Percentiles rank a stretch among this genome's conserved stretches.
Conservation (phyloP, 1,140 invertebrate species). For the Sitobion miscanthi region DNA sequence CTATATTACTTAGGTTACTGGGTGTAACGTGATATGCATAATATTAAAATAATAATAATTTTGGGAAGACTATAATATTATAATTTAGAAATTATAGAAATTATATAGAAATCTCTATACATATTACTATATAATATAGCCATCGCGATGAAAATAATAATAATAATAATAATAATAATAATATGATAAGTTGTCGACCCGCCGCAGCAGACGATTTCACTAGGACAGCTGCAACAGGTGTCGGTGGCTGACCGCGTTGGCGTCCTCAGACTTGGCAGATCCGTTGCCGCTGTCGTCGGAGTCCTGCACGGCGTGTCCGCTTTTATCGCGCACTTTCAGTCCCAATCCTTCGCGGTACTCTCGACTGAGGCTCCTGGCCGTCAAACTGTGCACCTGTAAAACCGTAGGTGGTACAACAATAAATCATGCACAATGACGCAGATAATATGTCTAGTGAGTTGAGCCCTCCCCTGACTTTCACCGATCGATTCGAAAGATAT, state of each 20-base stretch:
- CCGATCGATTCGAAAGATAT: too few species aligned
- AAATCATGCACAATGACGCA: not conserved
- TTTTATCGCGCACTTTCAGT: conserved; percentile 26
- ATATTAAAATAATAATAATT: not conserved
- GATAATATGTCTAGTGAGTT: too few species aligned
- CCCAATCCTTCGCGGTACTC: conserved; percentile 75
- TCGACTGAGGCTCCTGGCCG: conserved; percentile 78
- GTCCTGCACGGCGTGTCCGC: conserved; percentile 7
- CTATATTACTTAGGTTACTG: not conserved
- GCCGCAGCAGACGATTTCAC: not conserved
- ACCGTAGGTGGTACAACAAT: not conserved
- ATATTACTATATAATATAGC: not conserved
- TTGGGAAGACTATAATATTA: not conserved
- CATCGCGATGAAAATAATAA: not conserved
- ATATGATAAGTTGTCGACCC: not conserved
- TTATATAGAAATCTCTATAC: not conserved
- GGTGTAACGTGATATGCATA: not conserved
- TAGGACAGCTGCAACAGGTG: not conserved
- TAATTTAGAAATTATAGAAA: too few species aligned
- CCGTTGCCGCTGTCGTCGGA: conserved; percentile 51
- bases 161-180: not conserved
- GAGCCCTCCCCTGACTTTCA: too few species aligned
- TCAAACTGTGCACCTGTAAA: conserved; percentile 78
- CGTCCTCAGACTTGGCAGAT: not conserved
- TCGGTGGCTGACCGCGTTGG: not conserved